Evolutionary conservation across 2,797 vertebrate genomes (phyloP), one percentile per base, ranked within the genome.

Genomic region (Notoglanidium macrostoma): DNA sequence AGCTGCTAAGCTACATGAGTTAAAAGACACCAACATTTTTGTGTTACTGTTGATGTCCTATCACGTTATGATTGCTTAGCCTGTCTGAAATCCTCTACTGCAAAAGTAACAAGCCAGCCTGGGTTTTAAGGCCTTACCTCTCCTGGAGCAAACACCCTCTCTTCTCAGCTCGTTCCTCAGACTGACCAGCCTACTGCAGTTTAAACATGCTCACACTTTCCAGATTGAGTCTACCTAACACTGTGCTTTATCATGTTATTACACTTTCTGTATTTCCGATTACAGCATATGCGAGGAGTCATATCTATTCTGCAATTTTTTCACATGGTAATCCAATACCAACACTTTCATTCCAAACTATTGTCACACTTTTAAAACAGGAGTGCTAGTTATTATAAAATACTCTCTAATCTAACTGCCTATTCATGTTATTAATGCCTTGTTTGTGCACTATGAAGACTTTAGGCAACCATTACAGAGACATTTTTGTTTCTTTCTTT

Each of bases 61-160:
- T 19, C 12, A 49, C 7, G 14, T 40, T 40, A 44, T 68, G 2
- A 9, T 29, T 17, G 63, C 21, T 54, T 32, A 26, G 2, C 0
- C 4, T 74, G 49, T 74, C 17, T 6, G 2, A 74, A 40, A 73
- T 12, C 11, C 23, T 12, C 5, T 12, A 51, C 51, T n/a, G 0
- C 8, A 35, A 74, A 61, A 83, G 0, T 0, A 0, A 74, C 15
- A 51, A 26, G 21, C n/a, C 21, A 73, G 15, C 0, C 26, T 26
- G 40, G 40, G 29, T n/a, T 74, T 35, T 57, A 29, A 57, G 80
- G 76, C 85, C 86, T 82, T 87, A 83, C 87, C 83, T 88, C 46
- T 85, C 23, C 67, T 73, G 67, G 32, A 63, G 77, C 54, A 85
- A 23, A 54, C 87, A n/a, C 65, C 76, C 57, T 85, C 44, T 70